Conservation (phyloP, 2,797 vertebrate species). For the Propithecus deckenii region DNA sequence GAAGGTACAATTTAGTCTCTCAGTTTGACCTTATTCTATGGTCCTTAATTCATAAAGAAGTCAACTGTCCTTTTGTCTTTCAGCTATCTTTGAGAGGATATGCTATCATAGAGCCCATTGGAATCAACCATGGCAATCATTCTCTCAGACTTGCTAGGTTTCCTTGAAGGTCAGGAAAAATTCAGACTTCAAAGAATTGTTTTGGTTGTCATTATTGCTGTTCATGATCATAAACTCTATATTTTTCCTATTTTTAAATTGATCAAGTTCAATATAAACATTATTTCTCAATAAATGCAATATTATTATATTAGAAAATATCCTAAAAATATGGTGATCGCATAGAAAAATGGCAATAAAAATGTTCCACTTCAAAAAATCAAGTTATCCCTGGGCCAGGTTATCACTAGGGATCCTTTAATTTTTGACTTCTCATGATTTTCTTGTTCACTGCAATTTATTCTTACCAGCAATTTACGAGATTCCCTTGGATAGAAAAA, state of each 20-base stretch:
- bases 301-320: not conserved
- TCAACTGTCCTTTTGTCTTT: not conserved
- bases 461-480: slow-evolving; percentile 11
- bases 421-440: slow-evolving; percentile 20
- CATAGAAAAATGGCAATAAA: not conserved
- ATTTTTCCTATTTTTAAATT: not conserved
- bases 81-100: not conserved
- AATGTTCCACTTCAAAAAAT: not conserved
- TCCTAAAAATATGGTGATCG: not conserved
- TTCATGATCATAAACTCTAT: not conserved
- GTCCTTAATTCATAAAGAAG: not conserved
- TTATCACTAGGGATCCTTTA: not conserved
- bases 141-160: not conserved
- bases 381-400: not conserved
- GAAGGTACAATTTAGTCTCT: not conserved
- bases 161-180: not conserved
- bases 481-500: slow-evolving; percentile 41
- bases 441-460: slow-evolving; percentile 25
- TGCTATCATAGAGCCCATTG: not conserved
- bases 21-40: not conserved
- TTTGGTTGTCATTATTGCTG: not conserved
- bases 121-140: not conserved
- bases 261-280: not conserved
- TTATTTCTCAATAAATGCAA: not conserved
- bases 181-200: not conserved